Evolutionary conservation across 1,140 invertebrate genomes (phyloP), one percentile per base, ranked within the genome.

Genomic region (Neomicropteryx cornuta): DNA sequence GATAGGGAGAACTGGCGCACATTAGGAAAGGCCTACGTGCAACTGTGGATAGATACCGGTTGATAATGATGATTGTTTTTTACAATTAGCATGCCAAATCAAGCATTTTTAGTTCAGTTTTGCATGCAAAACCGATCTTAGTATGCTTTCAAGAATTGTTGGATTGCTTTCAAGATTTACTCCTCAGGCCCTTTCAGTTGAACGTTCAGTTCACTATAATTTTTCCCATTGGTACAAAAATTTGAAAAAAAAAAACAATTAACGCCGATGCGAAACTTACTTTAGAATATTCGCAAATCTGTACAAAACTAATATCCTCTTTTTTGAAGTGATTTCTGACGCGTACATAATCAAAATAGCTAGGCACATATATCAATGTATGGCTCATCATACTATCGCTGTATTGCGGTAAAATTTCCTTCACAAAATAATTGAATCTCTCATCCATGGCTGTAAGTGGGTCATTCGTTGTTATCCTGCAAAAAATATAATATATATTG

Each of bases 281-380:
- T 68, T 85, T 83, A 1, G 85, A 79, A 58, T 90, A 90, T 70
- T 90, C 87, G 60, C 83, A 88, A 48, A 90, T 87, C 60, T 90
- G 86, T 2, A 83, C 81, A 66, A 91, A 91, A 44, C 76, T 80
- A 3, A 87, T 63, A 46, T 87, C 85, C 57, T 95, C 85, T 39
- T 79, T 83, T 48, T 86, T 89, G 48, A 98, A 88, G 57, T 91
- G 81, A 69, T 98, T 97, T 43, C 93, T 65, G 17, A 99, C 51
- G 43, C 82, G 71, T 0, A 97, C 87, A 69, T 81, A 99, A 63
- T 98, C 95, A 56, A 93, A 97, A 60, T 98, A 99, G 23, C 84
- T 93, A 0, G 92, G 86, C 27, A 98, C 72, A 65, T 83, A 97
- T 29, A 99, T 82, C 22, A 98, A 55, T 0, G 88, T 92, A 51